Evolutionary conservation across 1,140 invertebrate genomes (phyloP).

Genomic region (Proctacanthus coquilletti): DNA sequence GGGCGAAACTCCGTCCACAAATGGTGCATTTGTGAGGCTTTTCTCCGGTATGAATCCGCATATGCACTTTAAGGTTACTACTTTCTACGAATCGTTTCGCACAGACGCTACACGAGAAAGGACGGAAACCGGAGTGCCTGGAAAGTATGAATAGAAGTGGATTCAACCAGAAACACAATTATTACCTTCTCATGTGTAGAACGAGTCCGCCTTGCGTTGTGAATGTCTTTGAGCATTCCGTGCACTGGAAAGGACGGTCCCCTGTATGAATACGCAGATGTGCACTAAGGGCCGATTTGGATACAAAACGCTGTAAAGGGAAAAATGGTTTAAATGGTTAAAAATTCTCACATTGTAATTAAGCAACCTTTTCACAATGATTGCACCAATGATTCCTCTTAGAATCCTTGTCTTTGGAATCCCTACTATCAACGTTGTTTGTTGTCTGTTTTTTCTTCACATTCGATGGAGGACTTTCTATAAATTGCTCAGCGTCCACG

Average conservation of each 20-base stretch:
- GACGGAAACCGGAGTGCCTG: slow-evolving; percentile 8
- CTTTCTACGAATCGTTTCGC: slow-evolving; percentile 23
- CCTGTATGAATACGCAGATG: slow-evolving; percentile 95
- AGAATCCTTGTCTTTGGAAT: neutral
- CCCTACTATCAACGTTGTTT: neutral
- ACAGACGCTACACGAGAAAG: slow-evolving; percentile 32
- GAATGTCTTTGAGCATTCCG: slow-evolving; percentile 80
- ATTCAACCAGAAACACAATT: neutral
- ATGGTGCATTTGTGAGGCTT: slow-evolving; percentile 29
- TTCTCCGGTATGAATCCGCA: slow-evolving; percentile 14
- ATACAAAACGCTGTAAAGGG: neutral
- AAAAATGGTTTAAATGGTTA: too few relatives aligned
- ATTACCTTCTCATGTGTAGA: slow-evolving; percentile 7
- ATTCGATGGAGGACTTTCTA: neutral
- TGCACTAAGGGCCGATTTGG: neutral
- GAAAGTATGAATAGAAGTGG: neutral
- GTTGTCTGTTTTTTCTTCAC: neutral
- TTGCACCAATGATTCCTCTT: neutral
- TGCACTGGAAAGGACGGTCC: slow-evolving; percentile 90
- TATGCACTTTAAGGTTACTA: slow-evolving; percentile 17
- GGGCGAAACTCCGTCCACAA: slow-evolving; percentile 31
- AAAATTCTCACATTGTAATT: too few relatives aligned
- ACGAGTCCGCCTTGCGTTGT: slow-evolving; percentile 61
- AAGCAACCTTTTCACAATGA: neutral
- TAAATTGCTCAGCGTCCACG: neutral